Conservation (phyloP, 2,113 vertebrate genomes). For the Leptobrachium leishanense region DNA sequence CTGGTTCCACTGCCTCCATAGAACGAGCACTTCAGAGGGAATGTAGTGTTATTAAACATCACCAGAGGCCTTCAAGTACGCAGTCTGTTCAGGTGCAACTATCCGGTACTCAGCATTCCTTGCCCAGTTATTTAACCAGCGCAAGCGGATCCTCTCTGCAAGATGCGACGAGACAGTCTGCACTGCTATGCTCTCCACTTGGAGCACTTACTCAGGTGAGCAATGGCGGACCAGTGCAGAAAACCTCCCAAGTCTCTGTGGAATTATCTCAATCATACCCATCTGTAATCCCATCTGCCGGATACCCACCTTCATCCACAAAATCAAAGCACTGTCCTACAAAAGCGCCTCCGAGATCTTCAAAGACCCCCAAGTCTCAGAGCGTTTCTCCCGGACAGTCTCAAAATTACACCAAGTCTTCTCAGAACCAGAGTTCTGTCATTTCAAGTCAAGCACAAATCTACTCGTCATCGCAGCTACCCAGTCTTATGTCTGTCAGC, state of each 20-base stretch:
- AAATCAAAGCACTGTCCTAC: slow-evolving; percentile 82
- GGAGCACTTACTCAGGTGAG: slow-evolving; percentile 84
- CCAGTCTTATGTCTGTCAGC: slow-evolving; percentile 84
- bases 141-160: slow-evolving; percentile 81
- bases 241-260: slow-evolving; percentile 76
- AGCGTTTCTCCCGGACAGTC: slow-evolving; percentile 77
- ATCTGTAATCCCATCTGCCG: slow-evolving; percentile 75
- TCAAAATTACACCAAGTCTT: slow-evolving; percentile 83
- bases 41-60: slow-evolving; percentile 99
- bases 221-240: slow-evolving; percentile 79
- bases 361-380: slow-evolving; percentile 78
- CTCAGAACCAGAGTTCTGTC: slow-evolving; percentile 87
- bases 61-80: slow-evolving; percentile 97
- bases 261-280: slow-evolving; percentile 82
- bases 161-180: slow-evolving; percentile 80
- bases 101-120: slow-evolving; percentile 86
- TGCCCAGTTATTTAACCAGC: slow-evolving; percentile 83
- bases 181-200: slow-evolving; percentile 80
- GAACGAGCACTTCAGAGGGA: slow-evolving; percentile 98
- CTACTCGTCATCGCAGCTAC: slow-evolving; percentile 85
- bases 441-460: slow-evolving; percentile 88
- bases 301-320: slow-evolving; percentile 75
- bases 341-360: slow-evolving; percentile 74
- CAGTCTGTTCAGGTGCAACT: slow-evolving; percentile 85
- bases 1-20: slow-evolving; percentile 83